These are phyloP conservation scores for Chaetops frenatus DNA, from an alignment of 2,113 vertebrate genomes.

Conservation along the genomic window DNA sequence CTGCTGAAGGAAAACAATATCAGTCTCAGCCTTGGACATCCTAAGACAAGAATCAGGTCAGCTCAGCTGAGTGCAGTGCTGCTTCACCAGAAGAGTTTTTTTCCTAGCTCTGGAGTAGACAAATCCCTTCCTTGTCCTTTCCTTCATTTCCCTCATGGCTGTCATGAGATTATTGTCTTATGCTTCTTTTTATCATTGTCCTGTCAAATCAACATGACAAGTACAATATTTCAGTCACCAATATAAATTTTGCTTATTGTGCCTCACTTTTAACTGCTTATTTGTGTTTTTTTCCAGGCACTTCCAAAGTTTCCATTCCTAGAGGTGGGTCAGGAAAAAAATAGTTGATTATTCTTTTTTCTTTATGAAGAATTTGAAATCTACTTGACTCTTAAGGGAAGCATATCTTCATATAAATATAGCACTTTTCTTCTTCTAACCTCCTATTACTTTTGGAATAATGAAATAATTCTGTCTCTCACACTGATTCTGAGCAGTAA, in stretches of 20 bases:
- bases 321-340: not conserved
- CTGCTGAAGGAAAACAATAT: not conserved
- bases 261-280: not conserved
- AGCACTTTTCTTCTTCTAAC: not conserved
- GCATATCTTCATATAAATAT: not conserved
- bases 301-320: not conserved
- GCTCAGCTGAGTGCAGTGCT: not conserved
- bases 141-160: not conserved
- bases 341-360: not conserved
- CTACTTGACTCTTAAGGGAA: not conserved
- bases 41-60: not conserved
- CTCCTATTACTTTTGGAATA: not conserved
- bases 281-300: not conserved
- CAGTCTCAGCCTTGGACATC: not conserved
- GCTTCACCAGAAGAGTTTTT: not conserved
- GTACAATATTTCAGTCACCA: not conserved
- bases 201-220: not conserved
- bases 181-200: not conserved
- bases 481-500: not conserved
- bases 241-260: not conserved
- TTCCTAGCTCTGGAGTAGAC: not conserved
- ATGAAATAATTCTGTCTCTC: not conserved
- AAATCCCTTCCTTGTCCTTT: not conserved
- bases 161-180: not conserved
- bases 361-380: not conserved